A percentile compares a stretch with the other conserved stretches of the same genome.
phyloP scores from a whole-genome alignment of 2,113 vertebrate species.

The Atherinomorus stipes region DNA sequence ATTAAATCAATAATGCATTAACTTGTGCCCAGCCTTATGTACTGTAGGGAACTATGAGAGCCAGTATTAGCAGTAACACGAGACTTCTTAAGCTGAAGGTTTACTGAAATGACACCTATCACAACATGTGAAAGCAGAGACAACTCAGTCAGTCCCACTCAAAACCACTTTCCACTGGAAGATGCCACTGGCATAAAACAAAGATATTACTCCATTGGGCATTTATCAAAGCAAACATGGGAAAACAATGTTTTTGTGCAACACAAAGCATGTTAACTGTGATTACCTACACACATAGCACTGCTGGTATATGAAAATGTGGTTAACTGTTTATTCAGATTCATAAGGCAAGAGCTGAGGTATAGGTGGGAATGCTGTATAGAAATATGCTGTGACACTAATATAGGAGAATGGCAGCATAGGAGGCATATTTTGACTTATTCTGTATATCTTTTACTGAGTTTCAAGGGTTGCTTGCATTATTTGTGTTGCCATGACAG shows the following conservation, averaged over 20 bases:
- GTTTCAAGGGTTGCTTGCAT: constrained; percentile 10
- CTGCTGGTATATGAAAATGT: not conserved
- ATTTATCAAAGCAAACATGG: not conserved
- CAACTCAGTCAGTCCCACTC: constrained; percentile 25
- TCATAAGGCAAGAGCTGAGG: not conserved
- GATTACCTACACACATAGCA: not conserved
- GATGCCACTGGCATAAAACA: not conserved
- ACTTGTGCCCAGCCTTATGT: too few relatives aligned
- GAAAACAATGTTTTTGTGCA: not conserved
- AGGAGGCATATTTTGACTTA: constrained; percentile 8
- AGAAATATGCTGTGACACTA: constrained; percentile 8
- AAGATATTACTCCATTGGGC: too few relatives aligned
- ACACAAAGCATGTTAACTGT: not conserved
- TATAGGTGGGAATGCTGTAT: not conserved
- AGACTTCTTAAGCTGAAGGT: constrained; percentile 15
- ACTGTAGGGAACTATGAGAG: too few relatives aligned
- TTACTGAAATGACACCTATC: constrained; percentile 34
- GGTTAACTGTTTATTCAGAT: not conserved
- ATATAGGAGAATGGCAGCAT: not conserved
- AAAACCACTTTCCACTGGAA: not conserved
- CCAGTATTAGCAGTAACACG: too few relatives aligned
- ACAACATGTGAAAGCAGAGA: constrained; percentile 22
- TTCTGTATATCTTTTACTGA: constrained; percentile 24
- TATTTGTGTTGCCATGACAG: constrained; percentile 74
- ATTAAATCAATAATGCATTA: too few relatives aligned